A percentile compares a stretch with the other conserved stretches of the same genome.
phyloP scores from a whole-genome alignment of 2,888 invertebrate species.

The Ochropleura leucogaster region DNA sequence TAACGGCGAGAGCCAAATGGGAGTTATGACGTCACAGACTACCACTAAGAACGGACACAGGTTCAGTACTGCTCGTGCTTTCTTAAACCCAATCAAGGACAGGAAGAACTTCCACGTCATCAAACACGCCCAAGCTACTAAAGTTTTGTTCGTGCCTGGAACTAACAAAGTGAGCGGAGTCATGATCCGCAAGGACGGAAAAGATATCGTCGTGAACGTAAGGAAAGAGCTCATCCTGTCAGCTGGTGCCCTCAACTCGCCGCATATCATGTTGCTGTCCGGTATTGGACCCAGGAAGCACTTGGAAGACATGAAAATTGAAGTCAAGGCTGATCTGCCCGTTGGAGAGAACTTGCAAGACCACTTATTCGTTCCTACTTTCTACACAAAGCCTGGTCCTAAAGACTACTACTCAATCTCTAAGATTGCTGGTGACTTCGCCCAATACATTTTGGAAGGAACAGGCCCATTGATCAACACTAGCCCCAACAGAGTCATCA shows the following conservation, averaged over 20 bases:
- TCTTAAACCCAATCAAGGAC: conserved; percentile 90
- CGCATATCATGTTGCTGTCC: conserved; percentile 95
- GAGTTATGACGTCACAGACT: conserved; percentile 92
- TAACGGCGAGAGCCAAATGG: conserved; percentile 92
- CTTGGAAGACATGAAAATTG: conserved; percentile 90
- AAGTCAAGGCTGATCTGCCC: conserved; percentile 91
- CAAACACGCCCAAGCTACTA: conserved; percentile 90
- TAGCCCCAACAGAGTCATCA: conserved; percentile 86
- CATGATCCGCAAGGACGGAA: conserved; percentile 88
- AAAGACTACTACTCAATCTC: conserved; percentile 88
- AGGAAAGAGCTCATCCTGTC: conserved; percentile 94
- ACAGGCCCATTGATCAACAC: conserved; percentile 83
- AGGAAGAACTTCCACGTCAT: conserved; percentile 92
- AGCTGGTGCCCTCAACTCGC: conserved; percentile 95
- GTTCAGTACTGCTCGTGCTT: conserved; percentile 94
- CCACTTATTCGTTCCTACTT: conserved; percentile 93
- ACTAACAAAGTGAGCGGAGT: conserved; percentile 91
- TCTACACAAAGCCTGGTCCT: conserved; percentile 92
- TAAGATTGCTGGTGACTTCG: conserved; percentile 80
- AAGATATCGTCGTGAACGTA: conserved; percentile 83
- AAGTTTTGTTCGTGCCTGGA: conserved; percentile 89
- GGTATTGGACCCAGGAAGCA: conserved; percentile 93
- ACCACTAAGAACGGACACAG: conserved; percentile 93
- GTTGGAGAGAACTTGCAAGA: conserved; percentile 95
- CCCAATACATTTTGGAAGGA: conserved; percentile 87